These are phyloP conservation scores for Syrrhaptes paradoxus DNA, from an alignment of 2,113 vertebrate species.

Conservation along the genomic window DNA sequence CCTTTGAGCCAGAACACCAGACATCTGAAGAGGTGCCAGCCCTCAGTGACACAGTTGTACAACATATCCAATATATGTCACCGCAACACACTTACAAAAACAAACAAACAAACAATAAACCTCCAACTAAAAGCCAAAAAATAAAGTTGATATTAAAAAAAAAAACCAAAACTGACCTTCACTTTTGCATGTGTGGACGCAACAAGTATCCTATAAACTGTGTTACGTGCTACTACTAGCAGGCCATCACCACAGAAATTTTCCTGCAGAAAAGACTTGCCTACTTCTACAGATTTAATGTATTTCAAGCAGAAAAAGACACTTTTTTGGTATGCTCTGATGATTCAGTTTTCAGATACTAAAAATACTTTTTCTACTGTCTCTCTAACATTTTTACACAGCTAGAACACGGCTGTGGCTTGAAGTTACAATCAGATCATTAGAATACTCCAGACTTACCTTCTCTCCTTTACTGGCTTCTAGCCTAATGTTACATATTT, in stretches of 20 bases:
- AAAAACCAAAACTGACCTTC: neutral
- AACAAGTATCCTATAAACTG: neutral
- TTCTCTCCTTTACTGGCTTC: neutral
- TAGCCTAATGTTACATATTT: neutral
- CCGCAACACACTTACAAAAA: neutral
- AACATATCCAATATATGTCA: neutral
- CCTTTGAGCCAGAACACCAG: neutral
- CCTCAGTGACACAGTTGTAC: neutral
- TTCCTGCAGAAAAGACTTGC: neutral
- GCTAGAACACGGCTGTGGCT: neutral
- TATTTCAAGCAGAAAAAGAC: conserved; percentile 51
- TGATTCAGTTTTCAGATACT: neutral
- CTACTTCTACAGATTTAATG: neutral
- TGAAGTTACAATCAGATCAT: neutral
- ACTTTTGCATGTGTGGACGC: neutral
- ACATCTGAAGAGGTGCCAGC: neutral
- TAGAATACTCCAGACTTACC: neutral
- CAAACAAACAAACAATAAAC: neutral
- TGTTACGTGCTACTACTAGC: neutral
- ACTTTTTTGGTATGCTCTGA: neutral
- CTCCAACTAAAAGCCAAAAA: neutral
- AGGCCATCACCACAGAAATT: neutral
- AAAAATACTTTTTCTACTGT: neutral
- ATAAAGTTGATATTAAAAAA: neutral
- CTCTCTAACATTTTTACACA: neutral